Conservation (phyloP, 2,797 vertebrate genomes). For the Takifugu ocellatus region DNA sequence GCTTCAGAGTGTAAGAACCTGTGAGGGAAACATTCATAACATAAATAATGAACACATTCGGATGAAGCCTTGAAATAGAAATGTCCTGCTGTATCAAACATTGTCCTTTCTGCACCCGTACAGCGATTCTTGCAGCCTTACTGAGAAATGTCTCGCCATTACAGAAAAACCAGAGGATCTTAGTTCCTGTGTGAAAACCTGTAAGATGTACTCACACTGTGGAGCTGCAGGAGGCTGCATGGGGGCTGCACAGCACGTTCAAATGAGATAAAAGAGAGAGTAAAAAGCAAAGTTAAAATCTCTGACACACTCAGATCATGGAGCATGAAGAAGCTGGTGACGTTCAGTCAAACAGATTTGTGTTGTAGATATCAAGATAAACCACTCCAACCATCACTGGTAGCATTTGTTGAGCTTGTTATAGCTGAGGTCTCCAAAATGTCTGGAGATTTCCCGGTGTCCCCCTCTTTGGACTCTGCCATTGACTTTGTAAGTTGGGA, state of each 20-base stretch:
- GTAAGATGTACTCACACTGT: slow-evolving; percentile 9
- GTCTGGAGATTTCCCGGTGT: no score
- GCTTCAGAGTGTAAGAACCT: slow-evolving; percentile 27
- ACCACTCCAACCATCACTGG: slow-evolving; percentile 29
- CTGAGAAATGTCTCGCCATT: no score
- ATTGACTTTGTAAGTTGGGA: no score
- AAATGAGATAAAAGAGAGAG: not conserved
- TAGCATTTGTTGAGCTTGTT: not conserved
- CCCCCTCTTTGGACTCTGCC: no score
- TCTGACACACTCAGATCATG: no score
- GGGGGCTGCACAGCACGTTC: not conserved
- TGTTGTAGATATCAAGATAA: not conserved
- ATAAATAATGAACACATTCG: not conserved
- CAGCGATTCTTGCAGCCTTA: no score
- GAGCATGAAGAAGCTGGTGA: no score
- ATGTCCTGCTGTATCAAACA: not conserved
- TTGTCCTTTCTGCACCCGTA: no score
- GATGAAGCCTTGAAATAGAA: not conserved
- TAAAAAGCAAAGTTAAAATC: not conserved
- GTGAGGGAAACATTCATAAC: slow-evolving; percentile 7
- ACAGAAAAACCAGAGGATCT: no score
- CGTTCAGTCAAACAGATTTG: no score
- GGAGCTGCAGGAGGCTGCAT: not conserved
- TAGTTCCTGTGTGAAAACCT: no score
- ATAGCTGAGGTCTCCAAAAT: slow-evolving; percentile 13